Base-by-base conservation (phyloP, 2,888 invertebrate genomes). In the Trichopria drosophilae region DNA sequence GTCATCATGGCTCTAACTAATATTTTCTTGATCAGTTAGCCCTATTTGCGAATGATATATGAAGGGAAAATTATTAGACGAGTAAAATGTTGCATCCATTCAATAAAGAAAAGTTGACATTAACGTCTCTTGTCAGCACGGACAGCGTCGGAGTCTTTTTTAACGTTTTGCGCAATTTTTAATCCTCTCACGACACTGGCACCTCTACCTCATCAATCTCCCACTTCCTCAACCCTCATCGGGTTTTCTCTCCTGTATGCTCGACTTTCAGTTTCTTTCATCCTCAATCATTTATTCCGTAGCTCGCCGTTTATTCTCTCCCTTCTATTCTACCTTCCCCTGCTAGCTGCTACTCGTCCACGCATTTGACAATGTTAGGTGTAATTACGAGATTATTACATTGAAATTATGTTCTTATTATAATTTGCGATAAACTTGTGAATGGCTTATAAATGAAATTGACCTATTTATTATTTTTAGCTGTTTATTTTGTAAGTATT, bases 121-220 rank as follows among this genome's bases (percentile, higher is more conserved):
- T 54, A 49, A 55, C 44, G 49, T 59, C 59, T 59, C 56, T 57
- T 53, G 55, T 43, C 31, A 13, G 32, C 13, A 32, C 41, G 34
- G 48, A 48, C 43, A 34, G 37, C 24, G 13, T 29, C 53, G 43
- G 48, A 35, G 45, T 35, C 35, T 51, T 41, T 52, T 53, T 58
- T 42, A 32, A 54, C 56, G 53, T 58, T 58, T 59, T 55, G 50
- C 47, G 53, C 51, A 54, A 61, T 61, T 63, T 62, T 65, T 65
- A 65, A 66, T 62, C 58, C 59, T 53, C 53, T 55, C 54, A 43
- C 61, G 59, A 59, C 61, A 61, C 61, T 55, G 46, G 57, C 60
- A 56, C 46, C 53, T 49, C 41, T 19, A 59, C 40, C 57, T 64
- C 67, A 68, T 69, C 66, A 67, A 69, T 68, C 67, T 68, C 61